Conservation (phyloP, 2,113 vertebrate genomes). For the Chinchilla lanigera region DNA sequence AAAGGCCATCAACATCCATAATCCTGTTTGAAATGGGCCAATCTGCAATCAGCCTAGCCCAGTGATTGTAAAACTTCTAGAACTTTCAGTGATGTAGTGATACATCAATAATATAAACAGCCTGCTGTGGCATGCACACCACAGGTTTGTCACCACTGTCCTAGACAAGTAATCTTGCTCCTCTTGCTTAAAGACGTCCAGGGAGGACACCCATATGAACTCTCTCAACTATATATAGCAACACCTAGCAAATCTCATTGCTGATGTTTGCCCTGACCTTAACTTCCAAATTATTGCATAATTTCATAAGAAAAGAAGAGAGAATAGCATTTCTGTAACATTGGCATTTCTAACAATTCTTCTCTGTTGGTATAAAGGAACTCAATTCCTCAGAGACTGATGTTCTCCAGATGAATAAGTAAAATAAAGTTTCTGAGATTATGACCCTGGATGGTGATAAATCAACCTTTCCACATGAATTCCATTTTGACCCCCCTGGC, state of each 20-base stretch:
- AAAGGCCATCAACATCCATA: not conserved
- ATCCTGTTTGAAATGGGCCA: conserved; percentile 18
- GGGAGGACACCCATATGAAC: not conserved
- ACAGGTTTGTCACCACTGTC: not conserved
- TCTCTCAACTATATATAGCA: not conserved
- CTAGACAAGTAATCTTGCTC: not conserved
- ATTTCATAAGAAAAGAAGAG: not conserved
- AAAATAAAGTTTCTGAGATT: not conserved
- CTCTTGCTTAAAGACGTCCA: conserved; percentile 56
- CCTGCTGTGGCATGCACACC: not conserved
- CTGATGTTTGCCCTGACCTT: not conserved
- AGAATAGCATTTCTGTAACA: not conserved
- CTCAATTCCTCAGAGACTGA: not conserved
- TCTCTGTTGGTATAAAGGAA: not conserved
- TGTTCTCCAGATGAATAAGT: not conserved
- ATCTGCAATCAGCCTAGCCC: conserved; percentile 64
- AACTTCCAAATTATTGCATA: not conserved
- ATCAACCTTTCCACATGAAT: not conserved
- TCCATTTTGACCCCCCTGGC: not conserved
- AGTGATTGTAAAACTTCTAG: not conserved
- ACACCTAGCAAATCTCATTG: not conserved
- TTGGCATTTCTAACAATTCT: not conserved
- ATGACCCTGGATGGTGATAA: not conserved
- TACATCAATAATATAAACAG: too few species aligned
- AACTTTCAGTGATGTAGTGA: not conserved